Evolutionary conservation across 2,113 vertebrate species (phyloP).

Genomic region (Picathartes gymnocephalus): DNA sequence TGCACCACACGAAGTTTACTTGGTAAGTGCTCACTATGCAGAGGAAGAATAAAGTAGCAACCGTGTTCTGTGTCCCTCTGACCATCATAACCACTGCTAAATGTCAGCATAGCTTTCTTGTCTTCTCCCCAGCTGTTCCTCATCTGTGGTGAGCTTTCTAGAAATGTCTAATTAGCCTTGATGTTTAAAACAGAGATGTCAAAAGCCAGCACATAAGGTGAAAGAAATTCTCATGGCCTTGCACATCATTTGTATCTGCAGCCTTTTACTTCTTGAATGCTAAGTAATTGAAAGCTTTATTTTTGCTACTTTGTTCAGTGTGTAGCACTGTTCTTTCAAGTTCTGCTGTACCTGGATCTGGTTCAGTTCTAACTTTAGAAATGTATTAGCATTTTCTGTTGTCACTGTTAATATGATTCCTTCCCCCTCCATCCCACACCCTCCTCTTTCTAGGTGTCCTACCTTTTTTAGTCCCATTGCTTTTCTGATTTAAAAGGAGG

Average conservation of each 20-base stretch:
- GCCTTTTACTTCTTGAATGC: slow-evolving; percentile 19
- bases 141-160: slow-evolving; percentile 1
- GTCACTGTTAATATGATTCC: background rate
- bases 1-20: background rate
- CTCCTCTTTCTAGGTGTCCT: background rate
- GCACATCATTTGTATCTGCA: background rate
- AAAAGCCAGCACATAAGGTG: slow-evolving; percentile 14
- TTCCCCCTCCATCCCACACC: background rate
- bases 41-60: slow-evolving; percentile 31
- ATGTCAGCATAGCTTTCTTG: background rate
- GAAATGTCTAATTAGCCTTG: background rate
- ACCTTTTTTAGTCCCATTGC: background rate
- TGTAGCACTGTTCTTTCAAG: slow-evolving; percentile 15
- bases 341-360: slow-evolving; percentile 7
- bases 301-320: slow-evolving; percentile 36
- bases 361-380: slow-evolving; percentile 18
- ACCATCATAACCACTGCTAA: background rate
- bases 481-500: slow-evolving; percentile 9
- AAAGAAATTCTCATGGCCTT: slow-evolving; percentile 36
- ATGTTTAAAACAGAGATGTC: background rate
- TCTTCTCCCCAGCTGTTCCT: background rate
- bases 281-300: slow-evolving; percentile 4
- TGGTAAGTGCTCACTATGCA: background rate
- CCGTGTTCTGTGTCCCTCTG: background rate
- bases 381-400: slow-evolving; percentile 28